Evolutionary conservation across 1,140 invertebrate genomes (phyloP).

Genomic region (Sinella curviseta): DNA sequence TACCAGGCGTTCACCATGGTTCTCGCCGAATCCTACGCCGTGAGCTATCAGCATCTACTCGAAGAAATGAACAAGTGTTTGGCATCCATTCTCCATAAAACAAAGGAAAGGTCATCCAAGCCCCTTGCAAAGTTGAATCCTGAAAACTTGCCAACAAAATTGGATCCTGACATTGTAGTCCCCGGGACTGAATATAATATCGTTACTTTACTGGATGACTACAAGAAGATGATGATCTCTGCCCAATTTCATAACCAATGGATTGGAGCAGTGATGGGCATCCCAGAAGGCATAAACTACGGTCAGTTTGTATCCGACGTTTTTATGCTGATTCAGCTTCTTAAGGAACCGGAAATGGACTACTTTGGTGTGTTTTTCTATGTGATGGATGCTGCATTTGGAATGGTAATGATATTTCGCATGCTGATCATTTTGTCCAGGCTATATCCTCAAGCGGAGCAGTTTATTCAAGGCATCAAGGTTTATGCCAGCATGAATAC

Average conservation of each 20-base stretch:
- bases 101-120: neutral
- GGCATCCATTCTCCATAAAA: neutral
- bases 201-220: slow-evolving; percentile 9
- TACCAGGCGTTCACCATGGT: too few relatives aligned
- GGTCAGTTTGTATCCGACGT: slow-evolving; percentile 34
- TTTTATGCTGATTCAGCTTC: slow-evolving; percentile 31
- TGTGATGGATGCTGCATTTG: slow-evolving; percentile 26
- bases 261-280: neutral
- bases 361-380: too few relatives aligned
- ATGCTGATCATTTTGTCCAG: slow-evolving; percentile 28
- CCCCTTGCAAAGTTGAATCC: neutral
- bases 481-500: neutral
- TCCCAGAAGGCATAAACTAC: neutral
- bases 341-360: too few relatives aligned
- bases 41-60: slow-evolving; percentile 20
- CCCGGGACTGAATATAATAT: slow-evolving; percentile 28
- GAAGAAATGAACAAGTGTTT: slow-evolving; percentile 25
- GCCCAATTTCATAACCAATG: too few relatives aligned
- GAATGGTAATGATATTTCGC: slow-evolving; percentile 33
- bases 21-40: slow-evolving; percentile 26
- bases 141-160: neutral
- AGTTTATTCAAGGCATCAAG: slow-evolving; percentile 30
- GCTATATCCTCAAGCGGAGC: neutral
- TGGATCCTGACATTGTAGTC: neutral
- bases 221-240: slow-evolving; percentile 2